A percentile compares a stretch with the other conserved stretches of the same genome.
Evolutionary conservation across 2,113 vertebrate genomes (phyloP).

Genomic region (Felis chaus): DNA sequence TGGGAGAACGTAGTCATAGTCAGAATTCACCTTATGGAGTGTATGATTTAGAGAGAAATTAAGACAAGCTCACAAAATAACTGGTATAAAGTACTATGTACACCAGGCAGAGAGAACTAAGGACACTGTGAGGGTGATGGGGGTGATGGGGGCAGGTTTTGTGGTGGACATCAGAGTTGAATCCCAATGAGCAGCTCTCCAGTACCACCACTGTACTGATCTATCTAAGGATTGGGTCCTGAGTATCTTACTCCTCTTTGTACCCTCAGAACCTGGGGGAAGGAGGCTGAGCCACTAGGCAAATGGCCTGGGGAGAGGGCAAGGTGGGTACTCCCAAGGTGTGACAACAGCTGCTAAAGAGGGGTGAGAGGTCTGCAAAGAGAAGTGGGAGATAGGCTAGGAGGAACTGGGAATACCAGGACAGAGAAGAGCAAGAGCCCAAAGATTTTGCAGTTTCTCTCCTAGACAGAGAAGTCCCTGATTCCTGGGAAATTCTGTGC

Average conservation of each 20-base stretch:
- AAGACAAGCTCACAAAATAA: background rate
- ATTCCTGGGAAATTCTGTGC: background rate
- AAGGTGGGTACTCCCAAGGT: background rate
- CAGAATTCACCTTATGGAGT: background rate
- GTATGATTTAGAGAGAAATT: background rate
- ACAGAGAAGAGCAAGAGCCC: background rate
- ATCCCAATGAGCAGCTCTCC: background rate
- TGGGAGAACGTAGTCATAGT: background rate
- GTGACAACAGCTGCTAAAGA: background rate
- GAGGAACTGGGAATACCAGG: background rate
- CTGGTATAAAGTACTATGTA: background rate
- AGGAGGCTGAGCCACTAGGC: background rate
- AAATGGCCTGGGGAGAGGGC: background rate
- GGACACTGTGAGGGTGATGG: background rate
- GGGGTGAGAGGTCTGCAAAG: background rate
- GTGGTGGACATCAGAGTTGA: background rate
- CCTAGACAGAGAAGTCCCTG: background rate
- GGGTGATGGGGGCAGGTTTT: background rate
- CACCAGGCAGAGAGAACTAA: background rate
- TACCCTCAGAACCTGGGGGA: background rate
- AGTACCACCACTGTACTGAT: background rate
- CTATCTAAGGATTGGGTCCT: background rate
- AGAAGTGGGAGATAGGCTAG: background rate
- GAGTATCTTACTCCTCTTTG: background rate
- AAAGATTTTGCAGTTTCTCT: background rate